Evolutionary conservation across 2,113 vertebrate genomes (phyloP), one percentile per base, ranked within the genome.

Genomic region (Bufo gargarizans): DNA sequence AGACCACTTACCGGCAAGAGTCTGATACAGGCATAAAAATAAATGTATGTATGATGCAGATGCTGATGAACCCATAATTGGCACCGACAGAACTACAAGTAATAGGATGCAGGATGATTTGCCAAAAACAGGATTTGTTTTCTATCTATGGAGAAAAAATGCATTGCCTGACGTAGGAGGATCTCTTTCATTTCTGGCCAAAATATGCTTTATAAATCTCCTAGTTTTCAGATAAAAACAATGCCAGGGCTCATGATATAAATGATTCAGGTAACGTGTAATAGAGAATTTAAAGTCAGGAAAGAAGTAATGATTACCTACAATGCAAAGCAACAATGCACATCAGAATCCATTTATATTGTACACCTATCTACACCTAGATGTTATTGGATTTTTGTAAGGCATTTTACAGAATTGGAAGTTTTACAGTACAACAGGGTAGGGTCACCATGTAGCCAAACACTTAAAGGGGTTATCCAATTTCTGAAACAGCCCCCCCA

Each of bases 131-230:
- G 6, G 13, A 61, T 81, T 61, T 80, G 12, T 22, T 59, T 59
- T 17, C 19, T 43, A 61, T 81, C 78, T 61, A 61, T 61, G 78
- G 56, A 45, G n/a, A 59, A 56, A 81, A 59, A 45, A 61, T 61
- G 56, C 55, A 81, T 45, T 61, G 22, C 56, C 22, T 59, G 61
- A 80, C 3, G 78, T 80, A 4, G 78, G 78, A 58, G 55, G 33
- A 14, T 43, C 22, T 59, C 53, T 43, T 79, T 80, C 33, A 80
- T 80, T 80, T 45, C 55, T 59, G 55, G 78, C 78, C 14, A 80
- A 59, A 80, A 80, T 80, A 16, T 80, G 33, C 33, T 81, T 59
- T 61, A 81, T 43, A 81, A 56, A 81, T 81, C 78, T 81, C 10
- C 78, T 22, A 43, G 56, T 61, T 81, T 61, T 59, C 58, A 81